Evolutionary conservation across 2,797 vertebrate genomes (phyloP).

Genomic region (Pangasius krempfi): DNA sequence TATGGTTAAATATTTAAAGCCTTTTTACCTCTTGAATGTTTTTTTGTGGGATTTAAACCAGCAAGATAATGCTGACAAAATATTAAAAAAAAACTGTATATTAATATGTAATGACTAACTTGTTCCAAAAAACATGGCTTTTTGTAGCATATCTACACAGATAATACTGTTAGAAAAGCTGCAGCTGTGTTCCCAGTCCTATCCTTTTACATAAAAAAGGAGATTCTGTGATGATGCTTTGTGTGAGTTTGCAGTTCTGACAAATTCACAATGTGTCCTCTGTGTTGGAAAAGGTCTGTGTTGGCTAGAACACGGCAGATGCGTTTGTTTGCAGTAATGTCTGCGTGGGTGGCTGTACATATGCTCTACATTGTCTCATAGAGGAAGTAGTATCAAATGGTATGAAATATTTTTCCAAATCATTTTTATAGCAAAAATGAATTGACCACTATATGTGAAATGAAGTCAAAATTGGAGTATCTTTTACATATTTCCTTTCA

Average conservation of each 20-base stretch:
- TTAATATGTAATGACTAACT: background rate
- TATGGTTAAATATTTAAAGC: background rate
- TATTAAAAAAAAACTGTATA: background rate
- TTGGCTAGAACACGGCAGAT: background rate
- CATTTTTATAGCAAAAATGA: background rate
- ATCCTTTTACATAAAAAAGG: background rate
- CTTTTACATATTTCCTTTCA: background rate
- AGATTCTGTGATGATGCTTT: background rate
- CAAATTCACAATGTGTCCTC: background rate
- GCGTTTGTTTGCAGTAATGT: background rate
- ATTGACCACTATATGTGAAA: background rate
- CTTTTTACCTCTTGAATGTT: background rate
- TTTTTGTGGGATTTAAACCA: background rate
- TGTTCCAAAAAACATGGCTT: too few relatives aligned
- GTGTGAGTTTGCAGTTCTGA: constrained; percentile 1
- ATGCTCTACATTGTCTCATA: background rate
- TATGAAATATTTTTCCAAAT: background rate
- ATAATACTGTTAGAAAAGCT: background rate
- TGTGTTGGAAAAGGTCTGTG: background rate
- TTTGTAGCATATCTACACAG: background rate
- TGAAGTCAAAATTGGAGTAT: background rate
- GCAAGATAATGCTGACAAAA: background rate
- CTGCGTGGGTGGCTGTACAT: constrained; percentile 14
- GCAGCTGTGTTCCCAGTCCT: background rate
- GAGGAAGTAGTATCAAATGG: background rate